Evolutionary conservation across 2,797 vertebrate species (phyloP), one percentile per base, ranked within the genome.

Genomic region (Thalassophryne amazonica): DNA sequence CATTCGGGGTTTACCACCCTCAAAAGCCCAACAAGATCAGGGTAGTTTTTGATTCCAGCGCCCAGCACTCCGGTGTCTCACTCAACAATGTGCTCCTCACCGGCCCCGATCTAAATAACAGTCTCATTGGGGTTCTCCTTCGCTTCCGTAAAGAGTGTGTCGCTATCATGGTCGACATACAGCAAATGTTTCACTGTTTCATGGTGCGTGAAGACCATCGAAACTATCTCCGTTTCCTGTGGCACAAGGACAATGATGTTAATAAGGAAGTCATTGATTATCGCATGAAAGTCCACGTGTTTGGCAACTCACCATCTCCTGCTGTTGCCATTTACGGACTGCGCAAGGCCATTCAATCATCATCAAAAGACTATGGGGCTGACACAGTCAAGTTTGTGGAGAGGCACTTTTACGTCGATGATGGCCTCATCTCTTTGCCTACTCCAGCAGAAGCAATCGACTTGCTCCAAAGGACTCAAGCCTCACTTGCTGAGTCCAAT

Each of bases 141-240:
- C 2, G 2, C 4, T 59, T 67, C 4, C 1, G 36, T 2, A 60
- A 47, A 7, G 58, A 60, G 8, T 28, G 4, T 6, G n/a, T 35
- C 2, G 15, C 19, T 0, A 13, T 58, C 2, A 7, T 20, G 2
- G 38, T 39, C 0, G 39, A 57, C 19, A 40, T 58, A 2, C 35
- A 65, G 5, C 53, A 67, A 3, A 67, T 60, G 39, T 68, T 60
- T 5, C 13, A 56, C 6, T 29, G 25, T 2, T 75, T 75, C 8
- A 2, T 48, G 4, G 47, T 70, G 1, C 11, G 11, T 1, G 17
- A 47, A 12, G 57, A 74, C 3, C 28, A 58, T 4, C 14, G 34
- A 1, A 49, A 66, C 22, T 40, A 33, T 9, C 27, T 39, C 3
- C 2, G 20, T 2, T 56, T 56, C n/a, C 7, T 36, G 4, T 37